Evolutionary conservation across 2,888 invertebrate genomes (phyloP).

Genomic region (Leucozona laternaria): DNA sequence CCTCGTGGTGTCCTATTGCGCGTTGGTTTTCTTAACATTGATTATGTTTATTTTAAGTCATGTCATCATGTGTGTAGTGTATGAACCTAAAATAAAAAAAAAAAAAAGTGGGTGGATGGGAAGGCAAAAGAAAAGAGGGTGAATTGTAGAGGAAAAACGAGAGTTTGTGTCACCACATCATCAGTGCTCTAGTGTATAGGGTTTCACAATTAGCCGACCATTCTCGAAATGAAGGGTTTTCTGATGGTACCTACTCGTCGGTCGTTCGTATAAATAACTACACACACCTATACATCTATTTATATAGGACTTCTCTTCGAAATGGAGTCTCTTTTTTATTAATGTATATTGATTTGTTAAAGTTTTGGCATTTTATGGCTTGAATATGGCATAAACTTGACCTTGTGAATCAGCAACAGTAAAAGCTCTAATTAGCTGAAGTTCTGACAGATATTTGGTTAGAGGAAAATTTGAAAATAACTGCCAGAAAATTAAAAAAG

Average conservation of each 20-base stretch:
- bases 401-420: neutral
- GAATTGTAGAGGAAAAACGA: conserved; percentile 17
- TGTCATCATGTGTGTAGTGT: conserved; percentile 23
- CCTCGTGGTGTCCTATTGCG: conserved; percentile 63
- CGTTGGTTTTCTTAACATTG: conserved; percentile 56
- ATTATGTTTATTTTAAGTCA: conserved; percentile 67
- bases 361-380: conserved; percentile 24
- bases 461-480: neutral
- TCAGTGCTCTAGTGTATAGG: conserved; percentile 27
- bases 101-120: conserved; percentile 29
- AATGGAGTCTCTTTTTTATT: conserved; percentile 13
- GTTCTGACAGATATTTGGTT: too few species aligned
- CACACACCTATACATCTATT: neutral
- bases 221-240: conserved; percentile 52
- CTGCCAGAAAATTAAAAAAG: neutral
- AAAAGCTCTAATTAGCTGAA: neutral
- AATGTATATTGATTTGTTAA: conserved; percentile 29
- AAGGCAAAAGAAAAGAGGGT: neutral
- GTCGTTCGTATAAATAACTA: neutral
- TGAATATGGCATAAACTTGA: conserved; percentile 17
- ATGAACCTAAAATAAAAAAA: neutral
- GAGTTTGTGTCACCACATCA: conserved; percentile 38
- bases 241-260: conserved; percentile 4
- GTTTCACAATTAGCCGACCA: conserved; percentile 60
- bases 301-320: neutral